These are phyloP conservation scores for Chymomyza amoena DNA, from an alignment of 2,888 invertebrate genomes.

Conservation along the genomic window DNA sequence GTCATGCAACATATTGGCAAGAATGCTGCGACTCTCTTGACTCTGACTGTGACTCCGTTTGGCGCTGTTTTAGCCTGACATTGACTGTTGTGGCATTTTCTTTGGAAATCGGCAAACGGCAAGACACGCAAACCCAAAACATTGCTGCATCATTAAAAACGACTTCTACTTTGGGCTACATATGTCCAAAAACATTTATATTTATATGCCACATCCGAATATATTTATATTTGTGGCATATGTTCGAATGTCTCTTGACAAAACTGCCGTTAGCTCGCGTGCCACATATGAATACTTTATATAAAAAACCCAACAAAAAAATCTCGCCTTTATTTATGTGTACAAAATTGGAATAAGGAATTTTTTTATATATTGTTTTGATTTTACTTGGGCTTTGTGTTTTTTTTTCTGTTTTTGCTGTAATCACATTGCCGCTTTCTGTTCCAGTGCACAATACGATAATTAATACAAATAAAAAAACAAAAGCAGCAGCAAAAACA, in stretches of 20 bases:
- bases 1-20: constrained; percentile 46
- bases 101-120: constrained; percentile 59
- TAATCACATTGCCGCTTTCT: constrained; percentile 44
- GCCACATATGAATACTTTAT: constrained; percentile 50
- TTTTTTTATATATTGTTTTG: constrained; percentile 4
- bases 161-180: constrained; percentile 38
- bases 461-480: constrained; percentile 55
- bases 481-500: constrained; percentile 14
- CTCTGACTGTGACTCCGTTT: not conserved
- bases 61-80: not conserved
- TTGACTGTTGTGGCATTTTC: constrained; percentile 46
- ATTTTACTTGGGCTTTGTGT: not conserved
- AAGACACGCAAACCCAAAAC: constrained; percentile 11
- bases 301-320: constrained; percentile 26
- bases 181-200: not conserved
- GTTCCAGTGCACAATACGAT: constrained; percentile 41
- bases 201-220: constrained; percentile 21
- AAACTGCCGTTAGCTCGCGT: constrained; percentile 68
- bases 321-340: constrained; percentile 29
- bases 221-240: constrained; percentile 21
- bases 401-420: constrained; percentile 18
- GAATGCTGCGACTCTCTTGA: constrained; percentile 39
- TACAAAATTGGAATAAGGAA: not conserved
- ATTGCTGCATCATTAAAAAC: constrained; percentile 65
- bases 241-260: not conserved